Percentiles rank a stretch among this genome's conserved stretches.
phyloP scores from a whole-genome alignment of 2,113 vertebrate genomes.

The Todiramphus chloris region DNA sequence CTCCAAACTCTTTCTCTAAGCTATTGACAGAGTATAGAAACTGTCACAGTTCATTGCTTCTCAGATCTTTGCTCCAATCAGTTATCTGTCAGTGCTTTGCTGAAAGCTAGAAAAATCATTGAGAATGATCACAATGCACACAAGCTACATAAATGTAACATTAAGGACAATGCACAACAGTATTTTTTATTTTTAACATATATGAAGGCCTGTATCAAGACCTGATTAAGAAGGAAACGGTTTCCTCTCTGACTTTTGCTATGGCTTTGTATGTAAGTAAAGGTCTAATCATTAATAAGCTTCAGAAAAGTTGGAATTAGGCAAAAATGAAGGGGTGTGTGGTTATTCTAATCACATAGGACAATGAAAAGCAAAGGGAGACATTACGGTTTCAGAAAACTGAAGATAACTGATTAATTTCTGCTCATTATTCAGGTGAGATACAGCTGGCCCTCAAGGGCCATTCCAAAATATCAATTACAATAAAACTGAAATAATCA shows the following conservation, averaged over 20 bases:
- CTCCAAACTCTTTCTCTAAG: background rate
- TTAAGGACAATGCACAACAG: background rate
- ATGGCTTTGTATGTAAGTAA: background rate
- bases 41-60: background rate
- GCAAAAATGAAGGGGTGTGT: fast-evolving
- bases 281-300: background rate
- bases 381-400: background rate
- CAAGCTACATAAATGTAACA: background rate
- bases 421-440: background rate
- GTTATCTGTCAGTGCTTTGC: background rate
- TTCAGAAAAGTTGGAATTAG: background rate
- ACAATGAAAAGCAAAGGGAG: background rate
- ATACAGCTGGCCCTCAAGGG: background rate
- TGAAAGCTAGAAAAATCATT: background rate
- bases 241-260: background rate
- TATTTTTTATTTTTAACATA: background rate
- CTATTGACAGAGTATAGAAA: background rate
- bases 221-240: background rate
- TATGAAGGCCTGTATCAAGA: background rate
- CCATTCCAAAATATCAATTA: background rate
- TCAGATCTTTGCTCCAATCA: background rate
- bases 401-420: background rate
- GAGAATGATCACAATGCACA: background rate
- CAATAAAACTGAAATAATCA: background rate
- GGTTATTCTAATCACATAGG: background rate